These are phyloP conservation scores for Clarias fuscus DNA, from an alignment of 2,797 vertebrate species.

Conservation along the genomic window DNA sequence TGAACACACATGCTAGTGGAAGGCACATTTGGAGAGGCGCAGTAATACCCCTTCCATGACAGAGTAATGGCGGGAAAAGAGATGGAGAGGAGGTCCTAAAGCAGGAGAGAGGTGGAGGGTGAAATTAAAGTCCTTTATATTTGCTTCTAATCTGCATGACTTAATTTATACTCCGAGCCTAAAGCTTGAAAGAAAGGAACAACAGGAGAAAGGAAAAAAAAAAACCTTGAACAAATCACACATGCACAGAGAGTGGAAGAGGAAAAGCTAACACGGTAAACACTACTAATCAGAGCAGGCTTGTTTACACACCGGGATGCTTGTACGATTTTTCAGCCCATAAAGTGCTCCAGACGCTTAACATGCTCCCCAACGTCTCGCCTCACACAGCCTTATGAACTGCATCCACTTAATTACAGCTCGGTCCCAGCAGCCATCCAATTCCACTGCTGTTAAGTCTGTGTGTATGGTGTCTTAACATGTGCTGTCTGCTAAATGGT, in stretches of 20 bases:
- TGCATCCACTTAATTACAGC: constrained; percentile 53
- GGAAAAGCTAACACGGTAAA: constrained; percentile 30
- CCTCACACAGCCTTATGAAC: constrained; percentile 41
- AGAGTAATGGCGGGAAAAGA: constrained; percentile 14
- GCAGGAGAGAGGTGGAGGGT: constrained; percentile 31
- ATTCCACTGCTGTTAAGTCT: constrained; percentile 6
- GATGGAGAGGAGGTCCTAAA: constrained; percentile 52
- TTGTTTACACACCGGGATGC: constrained; percentile 48
- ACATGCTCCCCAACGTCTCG: constrained; percentile 17
- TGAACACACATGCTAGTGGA: background rate
- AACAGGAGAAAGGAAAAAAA: constrained; percentile 29
- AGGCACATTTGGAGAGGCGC: background rate
- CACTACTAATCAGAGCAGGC: constrained; percentile 46
- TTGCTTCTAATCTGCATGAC: constrained; percentile 75
- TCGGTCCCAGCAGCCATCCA: constrained; percentile 30
- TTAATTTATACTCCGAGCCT: constrained; percentile 73
- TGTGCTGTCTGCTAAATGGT: background rate
- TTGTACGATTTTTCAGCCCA: constrained; percentile 44
- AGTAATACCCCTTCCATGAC: background rate
- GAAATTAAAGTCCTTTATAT: constrained; percentile 61
- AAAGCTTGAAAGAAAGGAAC: constrained; percentile 39
- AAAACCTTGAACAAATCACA: constrained; percentile 75
- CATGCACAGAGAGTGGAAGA: constrained; percentile 19
- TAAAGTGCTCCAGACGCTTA: constrained; percentile 20
- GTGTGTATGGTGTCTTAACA: constrained; percentile 10